A percentile compares a stretch with the other conserved stretches of the same genome.
Evolutionary conservation across 2,888 invertebrate genomes (phyloP).

Genomic region (Malthinus seriepunctatus): DNA sequence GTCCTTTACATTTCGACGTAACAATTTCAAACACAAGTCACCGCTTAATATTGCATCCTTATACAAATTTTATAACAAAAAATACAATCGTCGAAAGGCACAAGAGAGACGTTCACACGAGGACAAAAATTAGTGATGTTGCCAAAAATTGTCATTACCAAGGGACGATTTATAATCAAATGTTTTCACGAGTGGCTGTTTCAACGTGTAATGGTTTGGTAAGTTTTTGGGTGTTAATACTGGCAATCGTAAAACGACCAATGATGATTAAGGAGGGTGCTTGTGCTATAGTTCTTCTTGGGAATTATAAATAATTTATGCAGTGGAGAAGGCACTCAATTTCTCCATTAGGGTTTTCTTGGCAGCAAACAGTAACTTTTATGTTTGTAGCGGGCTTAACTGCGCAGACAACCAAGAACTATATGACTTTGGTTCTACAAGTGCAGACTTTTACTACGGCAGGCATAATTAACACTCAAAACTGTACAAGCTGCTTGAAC

Average conservation of each 20-base stretch:
- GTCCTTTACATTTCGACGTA: conserved; percentile 59
- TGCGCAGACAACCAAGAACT: no score
- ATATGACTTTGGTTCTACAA: no score
- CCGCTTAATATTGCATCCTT: conserved; percentile 57
- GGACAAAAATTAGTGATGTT: conserved; percentile 56
- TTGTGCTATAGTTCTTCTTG: no score
- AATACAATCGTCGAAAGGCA: conserved; percentile 74
- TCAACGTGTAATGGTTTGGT: conserved; percentile 86
- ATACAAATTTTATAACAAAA: conserved; percentile 69
- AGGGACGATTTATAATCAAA: conserved; percentile 72
- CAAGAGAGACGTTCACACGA: conserved; percentile 58
- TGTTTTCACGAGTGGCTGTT: conserved; percentile 72
- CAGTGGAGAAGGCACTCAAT: not conserved
- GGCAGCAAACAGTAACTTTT: no score
- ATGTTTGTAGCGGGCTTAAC: no score
- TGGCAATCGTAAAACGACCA: no score
- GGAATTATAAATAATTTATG: not conserved
- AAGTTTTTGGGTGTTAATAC: conserved; percentile 55
- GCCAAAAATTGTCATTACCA: conserved; percentile 76
- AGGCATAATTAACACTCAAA: no score
- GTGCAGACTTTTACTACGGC: no score
- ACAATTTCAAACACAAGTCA: conserved; percentile 50
- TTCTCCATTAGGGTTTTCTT: no score
- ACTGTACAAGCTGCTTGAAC: no score
- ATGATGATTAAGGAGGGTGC: no score